Evolutionary conservation across 2,797 vertebrate genomes (phyloP).

Genomic region (Urosaurus nigricauda): DNA sequence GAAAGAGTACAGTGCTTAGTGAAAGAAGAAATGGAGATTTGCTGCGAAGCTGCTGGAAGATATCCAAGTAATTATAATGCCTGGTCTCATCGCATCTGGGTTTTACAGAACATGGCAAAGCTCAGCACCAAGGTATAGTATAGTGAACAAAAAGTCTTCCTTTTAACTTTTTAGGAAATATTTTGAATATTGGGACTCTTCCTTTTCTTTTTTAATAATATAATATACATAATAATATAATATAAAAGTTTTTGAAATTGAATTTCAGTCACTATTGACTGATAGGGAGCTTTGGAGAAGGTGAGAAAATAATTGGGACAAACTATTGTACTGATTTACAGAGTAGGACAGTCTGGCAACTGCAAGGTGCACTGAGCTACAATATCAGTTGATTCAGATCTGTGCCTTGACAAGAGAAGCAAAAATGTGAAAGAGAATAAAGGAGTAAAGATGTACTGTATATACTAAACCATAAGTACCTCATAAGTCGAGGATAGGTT

Average conservation of each 20-base stretch:
- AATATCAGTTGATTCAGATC: background rate
- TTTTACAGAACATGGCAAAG: constrained; percentile 91
- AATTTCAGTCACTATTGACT: background rate
- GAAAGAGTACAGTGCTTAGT: constrained; percentile 84
- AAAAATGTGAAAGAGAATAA: background rate
- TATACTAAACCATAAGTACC: too few relatives aligned
- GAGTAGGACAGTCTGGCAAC: background rate
- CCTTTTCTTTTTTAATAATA: background rate
- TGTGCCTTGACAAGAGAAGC: background rate
- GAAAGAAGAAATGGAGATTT: constrained; percentile 93
- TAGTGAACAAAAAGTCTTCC: constrained; percentile 14
- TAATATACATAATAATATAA: background rate
- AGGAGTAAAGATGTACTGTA: background rate
- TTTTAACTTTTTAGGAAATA: background rate
- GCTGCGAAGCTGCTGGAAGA: constrained; percentile 91
- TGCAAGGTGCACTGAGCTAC: background rate
- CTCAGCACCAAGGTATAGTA: constrained; percentile 89
- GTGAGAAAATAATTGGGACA: background rate
- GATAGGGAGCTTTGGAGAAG: background rate
- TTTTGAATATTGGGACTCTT: background rate
- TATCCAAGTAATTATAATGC: constrained; percentile 99
- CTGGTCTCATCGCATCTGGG: constrained; percentile 99
- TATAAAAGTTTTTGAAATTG: background rate
- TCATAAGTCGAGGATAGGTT: too few relatives aligned
- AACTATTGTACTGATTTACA: background rate